Evolutionary conservation across 2,113 vertebrate species (phyloP), one percentile per base, ranked within the genome.

Genomic region (Catharus minimus): DNA sequence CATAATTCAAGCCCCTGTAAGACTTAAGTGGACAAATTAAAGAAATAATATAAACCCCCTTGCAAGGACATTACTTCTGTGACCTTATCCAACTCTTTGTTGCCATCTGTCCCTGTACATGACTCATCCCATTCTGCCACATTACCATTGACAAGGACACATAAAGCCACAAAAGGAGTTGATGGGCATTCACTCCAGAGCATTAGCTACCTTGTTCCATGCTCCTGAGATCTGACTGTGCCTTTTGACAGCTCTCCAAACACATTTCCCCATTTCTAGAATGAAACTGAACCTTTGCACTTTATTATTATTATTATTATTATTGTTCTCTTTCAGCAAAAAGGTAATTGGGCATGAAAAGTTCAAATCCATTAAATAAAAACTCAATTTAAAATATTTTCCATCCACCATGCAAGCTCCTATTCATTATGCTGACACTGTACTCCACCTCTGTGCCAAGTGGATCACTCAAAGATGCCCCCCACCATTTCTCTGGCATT

Each of bases 361-460:
- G 95, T 96, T 95, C 93, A 96, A 96, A 95, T 90, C 95, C 95
- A 96, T 96, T 96, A 95, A 94, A 94, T 94, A 95, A 95, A 95
- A 96, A 89, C 74, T 95, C 95, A 85, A 91, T 95, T 95, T 95
- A 93, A 95, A 94, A 95, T 96, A 93, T 95, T 96, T 96, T 95
- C 75, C 86, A 75, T 94, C 93, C 64, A 62, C 86, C 86, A 93
- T 85, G 86, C 90, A 79, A 85, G 73, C 78, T 95, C 91, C 86
- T 94, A 91, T 92, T 96, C 89, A 95, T 96, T 96, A 95, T 90
- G 86, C 84, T 96, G 95, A 95, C 95, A 95, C 27, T 89, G 86
- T 85, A 93, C 86, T 96, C 93, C 95, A 95, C 92, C 90, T 92
- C 92, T 95, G 92, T 89, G 91, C 95, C 95, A 95, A 96, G 86